Percentiles rank a stretch among this genome's conserved stretches.
phyloP scores from a whole-genome alignment of 2,797 vertebrate species.

The Sternarchorhynchus goeldii region DNA sequence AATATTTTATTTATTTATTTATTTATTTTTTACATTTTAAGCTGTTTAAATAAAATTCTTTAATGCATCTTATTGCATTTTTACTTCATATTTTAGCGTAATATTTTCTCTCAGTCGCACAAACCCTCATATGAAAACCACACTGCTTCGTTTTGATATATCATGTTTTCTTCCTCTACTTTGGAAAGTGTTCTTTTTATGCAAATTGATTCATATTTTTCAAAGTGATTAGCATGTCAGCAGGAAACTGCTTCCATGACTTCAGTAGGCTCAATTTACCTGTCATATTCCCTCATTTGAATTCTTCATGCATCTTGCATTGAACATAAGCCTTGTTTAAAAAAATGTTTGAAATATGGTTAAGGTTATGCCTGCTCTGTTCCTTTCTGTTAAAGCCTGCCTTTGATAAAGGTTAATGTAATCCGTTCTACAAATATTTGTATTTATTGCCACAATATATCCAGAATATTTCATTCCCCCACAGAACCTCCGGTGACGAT shows the following conservation, averaged over 20 bases:
- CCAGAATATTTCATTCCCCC: slow-evolving; percentile 64
- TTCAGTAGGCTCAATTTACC: slow-evolving; percentile 54
- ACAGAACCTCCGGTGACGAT: slow-evolving; percentile 54
- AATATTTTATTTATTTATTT: too few species aligned
- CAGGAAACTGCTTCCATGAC: slow-evolving; percentile 38
- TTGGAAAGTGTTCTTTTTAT: slow-evolving; percentile 33
- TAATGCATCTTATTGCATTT: background rate
- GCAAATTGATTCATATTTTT: slow-evolving; percentile 46
- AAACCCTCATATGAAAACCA: background rate
- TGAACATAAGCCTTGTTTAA: background rate
- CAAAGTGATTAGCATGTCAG: slow-evolving; percentile 58
- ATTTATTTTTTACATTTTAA: too few species aligned
- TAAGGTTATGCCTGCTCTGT: slow-evolving; percentile 16
- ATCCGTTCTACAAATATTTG: slow-evolving; percentile 67
- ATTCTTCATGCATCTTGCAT: slow-evolving; percentile 31
- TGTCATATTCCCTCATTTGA: slow-evolving; percentile 43
- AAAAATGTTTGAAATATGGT: slow-evolving; percentile 17
- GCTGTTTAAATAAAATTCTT: background rate
- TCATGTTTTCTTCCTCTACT: slow-evolving; percentile 2
- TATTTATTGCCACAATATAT: slow-evolving; percentile 64
- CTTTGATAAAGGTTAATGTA: slow-evolving; percentile 69
- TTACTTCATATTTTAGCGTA: background rate
- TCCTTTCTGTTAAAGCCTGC: slow-evolving; percentile 44
- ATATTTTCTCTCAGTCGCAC: background rate
- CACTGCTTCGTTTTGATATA: slow-evolving; percentile 24